phyloP scores from a whole-genome alignment of 2,797 vertebrate species.

The Pampus argenteus region DNA sequence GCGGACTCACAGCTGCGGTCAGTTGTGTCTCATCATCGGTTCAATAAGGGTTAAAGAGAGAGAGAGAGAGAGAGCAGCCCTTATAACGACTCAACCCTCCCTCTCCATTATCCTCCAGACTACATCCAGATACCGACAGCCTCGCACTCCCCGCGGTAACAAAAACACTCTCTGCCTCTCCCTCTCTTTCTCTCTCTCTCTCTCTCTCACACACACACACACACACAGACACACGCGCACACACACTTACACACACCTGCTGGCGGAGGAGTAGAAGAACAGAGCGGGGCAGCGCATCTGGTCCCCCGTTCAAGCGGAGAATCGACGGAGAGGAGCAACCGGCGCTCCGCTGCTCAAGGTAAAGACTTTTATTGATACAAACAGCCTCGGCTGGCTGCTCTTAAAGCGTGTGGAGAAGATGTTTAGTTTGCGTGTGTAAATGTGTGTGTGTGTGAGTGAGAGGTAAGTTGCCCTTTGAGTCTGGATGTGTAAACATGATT shows the following conservation, averaged over 20 bases:
- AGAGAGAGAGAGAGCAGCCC: conserved; percentile 32
- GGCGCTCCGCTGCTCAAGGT: conserved; percentile 47
- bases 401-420: not conserved
- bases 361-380: conserved; percentile 45
- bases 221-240: conserved; percentile 1
- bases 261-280: conserved; percentile 30
- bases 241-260: conserved; percentile 37
- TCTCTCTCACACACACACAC: not conserved
- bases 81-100: conserved; percentile 58
- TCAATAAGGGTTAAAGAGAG: conserved; percentile 64
- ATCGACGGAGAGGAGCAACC: conserved; percentile 31
- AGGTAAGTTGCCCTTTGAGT: conserved; percentile 42
- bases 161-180: conserved; percentile 3
- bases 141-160: conserved; percentile 35
- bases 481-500: not conserved
- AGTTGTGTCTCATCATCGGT: conserved; percentile 22
- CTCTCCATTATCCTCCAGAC: conserved; percentile 59
- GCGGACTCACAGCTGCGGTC: conserved; percentile 10
- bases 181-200: not conserved
- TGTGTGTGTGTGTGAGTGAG: conserved; percentile 4
- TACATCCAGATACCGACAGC: conserved; percentile 53
- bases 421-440: conserved; percentile 1
- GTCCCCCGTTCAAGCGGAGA: conserved; percentile 24
- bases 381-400: conserved; percentile 19
- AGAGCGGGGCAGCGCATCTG: conserved; percentile 46